Evolutionary conservation across 2,888 invertebrate genomes (phyloP), one percentile per base, ranked within the genome.

Genomic region (Serripes groenlandicus): DNA sequence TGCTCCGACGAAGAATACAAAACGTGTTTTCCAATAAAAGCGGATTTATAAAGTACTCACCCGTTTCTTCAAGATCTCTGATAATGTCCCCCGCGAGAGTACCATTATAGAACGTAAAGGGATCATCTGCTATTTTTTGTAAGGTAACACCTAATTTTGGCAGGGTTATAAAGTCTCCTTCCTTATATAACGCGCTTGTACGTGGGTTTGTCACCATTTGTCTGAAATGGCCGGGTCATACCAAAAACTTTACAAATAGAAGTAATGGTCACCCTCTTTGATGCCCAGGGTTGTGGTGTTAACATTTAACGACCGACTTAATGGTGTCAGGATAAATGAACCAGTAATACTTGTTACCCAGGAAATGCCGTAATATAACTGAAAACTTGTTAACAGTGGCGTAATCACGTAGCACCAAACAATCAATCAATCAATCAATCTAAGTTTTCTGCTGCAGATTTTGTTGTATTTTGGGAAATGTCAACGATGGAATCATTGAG

Each of bases 81-180:
- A 49, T 62, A 21, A 82, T 82, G 37, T 82, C 82, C 11, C 66
- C 54, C 15, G 82, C 82, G 0, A 82, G 71, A 15, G 75, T 69
- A 0, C 82, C 82, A 62, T 82, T 82, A 34, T 82, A 82, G 58
- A 78, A 82, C 26, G 75, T 52, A 34, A 62, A 58, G 3, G 82
- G 82, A 42, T 82, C 82, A 9, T 21, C 78, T 15, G 82, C 78
- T 26, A 82, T 82, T 42, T 58, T 71, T 28, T 75, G 49, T 0
- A 82, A 30, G 7, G 82, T 82, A 37, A 11, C 75, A 30, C 32
- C 82, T 18, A 82, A 68, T 54, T 78, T 82, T 52, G 82, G 78
- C 3, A 78, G 37, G 21, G 34, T 58, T 7, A 82, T 66, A 18
- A 34, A 66, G 0, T 82, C 78, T 21, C 75, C 75, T 71, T 58